A percentile compares a stretch with the other conserved stretches of the same genome.
Evolutionary conservation across 2,888 invertebrate genomes (phyloP).

Genomic region (Heliconius ismenius): DNA sequence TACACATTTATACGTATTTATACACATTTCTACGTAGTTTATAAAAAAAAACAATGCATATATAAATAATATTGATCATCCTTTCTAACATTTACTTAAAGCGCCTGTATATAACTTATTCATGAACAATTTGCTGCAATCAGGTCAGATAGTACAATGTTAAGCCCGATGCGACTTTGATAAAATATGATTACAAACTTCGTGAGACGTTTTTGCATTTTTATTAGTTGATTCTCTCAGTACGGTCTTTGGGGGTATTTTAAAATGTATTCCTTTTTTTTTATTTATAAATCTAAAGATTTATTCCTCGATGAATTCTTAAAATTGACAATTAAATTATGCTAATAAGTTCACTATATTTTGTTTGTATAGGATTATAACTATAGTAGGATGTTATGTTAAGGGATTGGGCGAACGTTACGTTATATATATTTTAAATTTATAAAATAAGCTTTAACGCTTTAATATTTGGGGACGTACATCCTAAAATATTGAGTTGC

Average conservation of each 20-base stretch:
- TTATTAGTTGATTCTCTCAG: conserved; percentile 51
- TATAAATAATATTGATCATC: conserved; percentile 36
- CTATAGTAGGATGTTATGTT: no score
- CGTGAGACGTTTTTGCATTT: conserved; percentile 59
- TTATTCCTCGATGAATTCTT: neutral
- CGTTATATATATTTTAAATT: no score
- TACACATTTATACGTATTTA: neutral
- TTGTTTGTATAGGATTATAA: no score
- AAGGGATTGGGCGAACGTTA: no score
- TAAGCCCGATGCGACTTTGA: conserved; percentile 72
- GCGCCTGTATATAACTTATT: conserved; percentile 74
- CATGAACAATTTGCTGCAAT: conserved; percentile 81
- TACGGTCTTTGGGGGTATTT: conserved; percentile 6
- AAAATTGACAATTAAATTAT: neutral
- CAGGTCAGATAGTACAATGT: conserved; percentile 72
- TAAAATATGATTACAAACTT: conserved; percentile 68
- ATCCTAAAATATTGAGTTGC: no score
- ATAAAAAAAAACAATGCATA: no score
- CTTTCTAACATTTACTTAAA: conserved; percentile 56
- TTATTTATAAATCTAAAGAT: neutral
- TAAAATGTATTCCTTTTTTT: neutral
- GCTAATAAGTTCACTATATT: neutral
- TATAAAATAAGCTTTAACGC: no score
- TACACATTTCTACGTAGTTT: no score
- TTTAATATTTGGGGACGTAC: no score